Percentiles rank a stretch among this genome's conserved stretches.
These are phyloP conservation scores for Ctenochaetus hawaiiensis DNA, from an alignment of 2,797 vertebrate genomes.

Conservation along the genomic window DNA sequence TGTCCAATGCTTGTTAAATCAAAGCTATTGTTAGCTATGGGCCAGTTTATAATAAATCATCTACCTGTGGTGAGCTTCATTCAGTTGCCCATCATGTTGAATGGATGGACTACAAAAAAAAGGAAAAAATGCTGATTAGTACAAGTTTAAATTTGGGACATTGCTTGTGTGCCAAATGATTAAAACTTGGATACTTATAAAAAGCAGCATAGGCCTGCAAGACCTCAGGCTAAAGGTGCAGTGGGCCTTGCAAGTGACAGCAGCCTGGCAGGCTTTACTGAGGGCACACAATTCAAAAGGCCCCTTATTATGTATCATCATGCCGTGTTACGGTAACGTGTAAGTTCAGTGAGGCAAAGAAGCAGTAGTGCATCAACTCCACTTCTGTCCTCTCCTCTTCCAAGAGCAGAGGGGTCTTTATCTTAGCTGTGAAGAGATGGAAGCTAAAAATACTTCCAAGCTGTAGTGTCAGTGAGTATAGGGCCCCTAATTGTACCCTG, in stretches of 20 bases:
- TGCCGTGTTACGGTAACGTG: conserved; percentile 41
- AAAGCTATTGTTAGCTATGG: not conserved
- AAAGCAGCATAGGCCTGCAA: not conserved
- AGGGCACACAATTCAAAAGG: conserved; percentile 5
- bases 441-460: conserved; percentile 71
- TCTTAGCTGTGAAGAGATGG: conserved; percentile 63
- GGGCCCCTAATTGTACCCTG: conserved; percentile 23
- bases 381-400: conserved; percentile 41
- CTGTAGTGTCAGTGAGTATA: conserved; percentile 38
- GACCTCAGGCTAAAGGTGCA: not conserved
- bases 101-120: not conserved
- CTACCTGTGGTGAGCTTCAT: not conserved
- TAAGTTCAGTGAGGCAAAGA: conserved; percentile 55
- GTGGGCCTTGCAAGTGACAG: not conserved
- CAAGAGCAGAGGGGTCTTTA: conserved; percentile 51
- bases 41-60: not conserved
- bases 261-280: conserved; percentile 20
- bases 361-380: conserved; percentile 34
- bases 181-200: not conserved
- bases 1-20: not conserved
- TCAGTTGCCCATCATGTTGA: not conserved
- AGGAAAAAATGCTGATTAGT: not conserved
- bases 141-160: not conserved
- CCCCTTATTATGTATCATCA: conserved; percentile 22
- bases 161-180: not conserved